These are phyloP conservation scores for Oenanthe melanoleuca DNA, from an alignment of 2,113 vertebrate genomes.

Conservation along the genomic window DNA sequence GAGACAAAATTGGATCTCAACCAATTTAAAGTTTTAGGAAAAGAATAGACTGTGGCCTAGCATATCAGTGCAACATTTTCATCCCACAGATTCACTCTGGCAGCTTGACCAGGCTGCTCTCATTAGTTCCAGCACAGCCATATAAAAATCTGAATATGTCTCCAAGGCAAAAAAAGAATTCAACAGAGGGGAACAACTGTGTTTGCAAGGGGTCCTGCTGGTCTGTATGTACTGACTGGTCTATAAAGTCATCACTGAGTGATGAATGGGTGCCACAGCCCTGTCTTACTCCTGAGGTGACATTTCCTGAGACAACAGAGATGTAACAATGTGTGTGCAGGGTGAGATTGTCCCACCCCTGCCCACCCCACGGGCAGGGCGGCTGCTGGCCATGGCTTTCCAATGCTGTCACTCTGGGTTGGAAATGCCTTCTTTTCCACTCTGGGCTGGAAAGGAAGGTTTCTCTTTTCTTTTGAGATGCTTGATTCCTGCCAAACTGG, in stretches of 20 bases:
- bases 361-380: background rate
- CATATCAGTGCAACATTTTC: background rate
- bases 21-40: conserved; percentile 36
- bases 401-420: background rate
- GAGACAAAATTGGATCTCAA: conserved; percentile 46
- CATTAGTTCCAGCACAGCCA: background rate
- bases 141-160: conserved; percentile 1
- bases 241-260: background rate
- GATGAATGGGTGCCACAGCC: background rate
- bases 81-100: conserved; percentile 17
- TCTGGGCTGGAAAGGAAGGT: background rate
- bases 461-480: background rate
- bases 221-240: background rate
- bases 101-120: conserved; percentile 29
- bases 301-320: background rate
- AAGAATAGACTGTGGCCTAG: conserved; percentile 3
- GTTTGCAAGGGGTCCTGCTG: background rate
- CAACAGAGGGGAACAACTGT: background rate
- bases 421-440: background rate
- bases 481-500: background rate
- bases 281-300: background rate
- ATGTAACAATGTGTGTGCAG: fast-evolving
- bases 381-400: background rate
- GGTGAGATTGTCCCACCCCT: background rate
- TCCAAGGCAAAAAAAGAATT: background rate